These are phyloP conservation scores for Cebidichthys violaceus DNA, from an alignment of 2,113 vertebrate species.

Conservation along the genomic window DNA sequence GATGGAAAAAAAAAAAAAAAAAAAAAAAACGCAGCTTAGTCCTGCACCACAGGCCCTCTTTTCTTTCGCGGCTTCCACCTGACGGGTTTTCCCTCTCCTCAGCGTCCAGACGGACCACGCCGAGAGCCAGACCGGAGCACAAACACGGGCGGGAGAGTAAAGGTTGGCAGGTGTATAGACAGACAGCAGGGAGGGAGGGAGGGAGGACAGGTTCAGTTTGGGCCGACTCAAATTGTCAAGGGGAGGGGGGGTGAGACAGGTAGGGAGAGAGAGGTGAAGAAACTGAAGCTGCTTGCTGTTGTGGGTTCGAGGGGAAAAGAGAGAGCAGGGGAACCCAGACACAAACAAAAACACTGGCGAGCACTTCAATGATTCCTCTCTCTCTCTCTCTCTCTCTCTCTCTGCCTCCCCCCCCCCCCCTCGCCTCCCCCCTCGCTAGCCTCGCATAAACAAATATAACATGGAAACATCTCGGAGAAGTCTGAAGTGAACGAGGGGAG, in stretches of 20 bases:
- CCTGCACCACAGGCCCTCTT: slow-evolving; percentile 65
- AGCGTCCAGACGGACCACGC: slow-evolving; percentile 61
- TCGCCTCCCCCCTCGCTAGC: slow-evolving; percentile 24
- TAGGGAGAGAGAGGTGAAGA: slow-evolving; percentile 19
- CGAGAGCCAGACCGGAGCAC: slow-evolving; percentile 71
- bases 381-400: slow-evolving; percentile 49
- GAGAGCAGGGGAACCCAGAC: slow-evolving; percentile 76
- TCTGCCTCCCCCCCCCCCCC: slow-evolving; percentile 33
- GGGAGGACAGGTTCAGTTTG: slow-evolving; percentile 13
- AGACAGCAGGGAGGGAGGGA: slow-evolving; percentile 35
- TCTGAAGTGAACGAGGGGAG: slow-evolving; percentile 38
- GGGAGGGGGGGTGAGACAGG: slow-evolving; percentile 31
- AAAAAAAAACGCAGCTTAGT: slow-evolving; percentile 50
- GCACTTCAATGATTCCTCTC: slow-evolving; percentile 76
- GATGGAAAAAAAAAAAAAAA: too few species aligned
- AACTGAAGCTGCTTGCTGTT: slow-evolving; percentile 68
- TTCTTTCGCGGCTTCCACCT: slow-evolving; percentile 69
- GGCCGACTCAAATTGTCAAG: slow-evolving; percentile 43
- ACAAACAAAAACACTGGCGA: slow-evolving; percentile 81
- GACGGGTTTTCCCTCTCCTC: slow-evolving; percentile 71
- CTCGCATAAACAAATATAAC: slow-evolving; percentile 73
- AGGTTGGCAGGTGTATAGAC: slow-evolving; percentile 74
- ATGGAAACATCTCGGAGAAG: slow-evolving; percentile 66
- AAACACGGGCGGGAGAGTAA: slow-evolving; percentile 66
- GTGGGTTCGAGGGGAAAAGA: slow-evolving; percentile 57